Percentiles rank a stretch among this genome's conserved stretches.
Evolutionary conservation across 2,888 invertebrate species (phyloP).

Genomic region (Anthrax anthrax): DNA sequence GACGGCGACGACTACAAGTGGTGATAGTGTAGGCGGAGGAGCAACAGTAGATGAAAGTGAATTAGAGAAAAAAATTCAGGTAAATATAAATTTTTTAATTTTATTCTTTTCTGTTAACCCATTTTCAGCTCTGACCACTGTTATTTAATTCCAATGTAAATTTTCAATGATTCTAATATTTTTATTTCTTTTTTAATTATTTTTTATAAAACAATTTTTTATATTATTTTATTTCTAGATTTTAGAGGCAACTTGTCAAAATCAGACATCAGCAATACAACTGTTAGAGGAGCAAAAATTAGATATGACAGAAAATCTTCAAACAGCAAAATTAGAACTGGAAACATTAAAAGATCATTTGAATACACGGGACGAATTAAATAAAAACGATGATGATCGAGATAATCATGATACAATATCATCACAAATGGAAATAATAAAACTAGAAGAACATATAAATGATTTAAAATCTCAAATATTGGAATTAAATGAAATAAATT

Average conservation of each 20-base stretch:
- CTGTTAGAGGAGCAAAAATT: constrained; percentile 49
- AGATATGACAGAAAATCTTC: constrained; percentile 47
- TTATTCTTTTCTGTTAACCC: no score
- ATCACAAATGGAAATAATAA: constrained; percentile 62
- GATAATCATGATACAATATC: no score
- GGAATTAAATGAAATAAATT: constrained; percentile 38
- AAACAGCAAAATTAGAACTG: constrained; percentile 45
- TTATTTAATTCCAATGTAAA: no score
- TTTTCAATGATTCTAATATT: no score
- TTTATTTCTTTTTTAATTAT: no score
- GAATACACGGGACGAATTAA: constrained; percentile 44
- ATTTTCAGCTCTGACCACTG: no score
- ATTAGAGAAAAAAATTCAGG: constrained; percentile 21
- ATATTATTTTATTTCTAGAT: constrained; percentile 7
- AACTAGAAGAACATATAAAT: constrained; percentile 63
- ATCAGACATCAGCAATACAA: constrained; percentile 21
- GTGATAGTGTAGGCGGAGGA: no score
- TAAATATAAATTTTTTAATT: background rate
- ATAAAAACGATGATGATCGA: constrained; percentile 48
- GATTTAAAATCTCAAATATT: constrained; percentile 24
- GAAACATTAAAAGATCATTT: constrained; percentile 45
- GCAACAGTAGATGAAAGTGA: constrained; percentile 34
- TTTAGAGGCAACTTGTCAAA: constrained; percentile 20
- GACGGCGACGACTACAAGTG: no score
- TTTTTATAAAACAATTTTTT: no score